Conservation (phyloP, 2,797 vertebrate genomes). For the Erpetoichthys calabaricus region DNA sequence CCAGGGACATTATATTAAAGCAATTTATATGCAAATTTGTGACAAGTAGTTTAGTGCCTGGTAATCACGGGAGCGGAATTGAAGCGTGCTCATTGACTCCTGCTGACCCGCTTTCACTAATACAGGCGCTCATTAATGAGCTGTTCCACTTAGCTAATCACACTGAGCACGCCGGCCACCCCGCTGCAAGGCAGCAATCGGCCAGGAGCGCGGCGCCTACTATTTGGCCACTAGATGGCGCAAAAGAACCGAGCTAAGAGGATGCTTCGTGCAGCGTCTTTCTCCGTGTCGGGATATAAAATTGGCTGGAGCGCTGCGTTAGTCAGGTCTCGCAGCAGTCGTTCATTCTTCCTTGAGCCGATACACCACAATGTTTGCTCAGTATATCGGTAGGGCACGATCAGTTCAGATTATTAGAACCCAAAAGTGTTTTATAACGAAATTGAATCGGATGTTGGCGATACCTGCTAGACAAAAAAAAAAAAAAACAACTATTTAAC, state of each 20-base stretch:
- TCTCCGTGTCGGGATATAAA: no score
- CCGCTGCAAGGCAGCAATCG: constrained; percentile 8
- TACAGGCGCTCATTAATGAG: constrained; percentile 42
- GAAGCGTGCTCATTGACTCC: constrained; percentile 35
- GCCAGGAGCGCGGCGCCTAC: constrained; percentile 8
- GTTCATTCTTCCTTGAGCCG: no score
- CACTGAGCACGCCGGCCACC: constrained; percentile 9
- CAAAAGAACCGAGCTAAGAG: constrained; percentile 6
- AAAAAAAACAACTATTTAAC: no score
- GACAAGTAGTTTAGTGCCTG: constrained; percentile 30
- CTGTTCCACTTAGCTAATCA: constrained; percentile 27
- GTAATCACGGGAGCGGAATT: constrained; percentile 31
- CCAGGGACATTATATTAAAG: constrained; percentile 35
- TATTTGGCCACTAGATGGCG: constrained; percentile 61
- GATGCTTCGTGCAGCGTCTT: no score
- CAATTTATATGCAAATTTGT: constrained; percentile 55
- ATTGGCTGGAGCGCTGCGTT: no score
- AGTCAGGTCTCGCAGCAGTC: no score
- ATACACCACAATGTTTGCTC: no score
- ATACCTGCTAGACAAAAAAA: no score
- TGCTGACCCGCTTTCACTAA: constrained; percentile 34
- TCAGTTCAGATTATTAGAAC: no score
- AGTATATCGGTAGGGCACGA: no score
- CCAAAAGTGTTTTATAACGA: no score
- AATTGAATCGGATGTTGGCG: no score